Conservation (phyloP, 2,797 vertebrate species). For the Rallus crepitans region DNA sequence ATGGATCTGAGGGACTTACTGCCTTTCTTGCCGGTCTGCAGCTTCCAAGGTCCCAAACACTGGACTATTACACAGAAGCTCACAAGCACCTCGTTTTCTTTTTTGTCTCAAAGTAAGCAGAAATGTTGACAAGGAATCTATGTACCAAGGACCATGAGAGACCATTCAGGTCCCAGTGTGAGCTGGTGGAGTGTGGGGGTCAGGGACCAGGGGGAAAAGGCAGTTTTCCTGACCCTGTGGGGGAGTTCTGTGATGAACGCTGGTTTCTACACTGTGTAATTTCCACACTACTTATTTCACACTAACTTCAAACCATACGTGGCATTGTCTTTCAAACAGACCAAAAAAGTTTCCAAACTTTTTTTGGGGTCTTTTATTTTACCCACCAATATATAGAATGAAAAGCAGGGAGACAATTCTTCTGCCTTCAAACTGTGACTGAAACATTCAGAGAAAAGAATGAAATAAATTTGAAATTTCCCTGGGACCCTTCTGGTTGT, state of each 20-base stretch:
- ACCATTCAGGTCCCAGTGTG: neutral
- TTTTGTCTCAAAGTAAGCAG: neutral
- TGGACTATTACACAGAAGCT: neutral
- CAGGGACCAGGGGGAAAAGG: neutral
- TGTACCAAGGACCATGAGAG: neutral
- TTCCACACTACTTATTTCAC: neutral
- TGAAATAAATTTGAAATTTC: neutral
- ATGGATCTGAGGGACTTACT: neutral
- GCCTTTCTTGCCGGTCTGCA: neutral
- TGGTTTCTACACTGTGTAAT: neutral
- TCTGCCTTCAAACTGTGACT: neutral
- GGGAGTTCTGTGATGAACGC: neutral
- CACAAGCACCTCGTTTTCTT: neutral
- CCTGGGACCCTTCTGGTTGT: neutral
- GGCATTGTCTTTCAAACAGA: neutral
- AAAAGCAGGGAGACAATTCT: neutral
- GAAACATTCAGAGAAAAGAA: neutral
- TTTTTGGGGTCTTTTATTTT: neutral
- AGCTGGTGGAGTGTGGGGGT: neutral
- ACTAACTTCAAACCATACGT: neutral
- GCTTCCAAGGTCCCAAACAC: neutral
- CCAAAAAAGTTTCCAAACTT: neutral
- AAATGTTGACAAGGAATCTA: neutral
- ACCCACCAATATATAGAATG: neutral
- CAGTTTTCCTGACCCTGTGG: neutral